A percentile compares a stretch with the other conserved stretches of the same genome.
These are phyloP conservation scores for Tetragnatha versicolor DNA, from an alignment of 1,140 invertebrate species.

Conservation along the genomic window DNA sequence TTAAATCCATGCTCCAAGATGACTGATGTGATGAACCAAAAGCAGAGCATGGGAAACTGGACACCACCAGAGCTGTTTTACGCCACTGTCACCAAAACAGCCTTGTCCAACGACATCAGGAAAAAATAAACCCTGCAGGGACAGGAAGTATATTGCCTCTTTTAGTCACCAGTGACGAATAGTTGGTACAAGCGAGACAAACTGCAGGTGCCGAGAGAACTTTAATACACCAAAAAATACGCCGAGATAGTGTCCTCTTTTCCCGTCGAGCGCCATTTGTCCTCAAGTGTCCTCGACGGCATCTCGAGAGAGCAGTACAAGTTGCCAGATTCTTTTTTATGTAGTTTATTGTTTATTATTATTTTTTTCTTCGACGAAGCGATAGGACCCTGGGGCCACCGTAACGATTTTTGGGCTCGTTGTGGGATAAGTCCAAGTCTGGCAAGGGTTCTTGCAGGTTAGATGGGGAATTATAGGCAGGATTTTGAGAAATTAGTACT, in stretches of 20 bases:
- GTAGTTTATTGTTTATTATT: too few relatives aligned
- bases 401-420: too few relatives aligned
- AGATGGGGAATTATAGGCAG: too few relatives aligned
- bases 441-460: too few relatives aligned
- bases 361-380: too few relatives aligned
- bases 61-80: too few relatives aligned
- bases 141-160: not conserved
- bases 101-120: not conserved
- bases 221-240: not conserved
- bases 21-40: too few relatives aligned
- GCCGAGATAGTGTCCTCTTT: not conserved
- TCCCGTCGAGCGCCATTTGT: not conserved
- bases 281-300: not conserved
- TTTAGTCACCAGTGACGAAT: slow-evolving; percentile 14
- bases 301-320: not conserved
- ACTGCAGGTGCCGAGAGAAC: slow-evolving; percentile 3
- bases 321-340: not conserved
- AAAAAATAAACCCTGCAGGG: not conserved
- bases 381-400: too few relatives aligned
- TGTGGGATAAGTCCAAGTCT: too few relatives aligned
- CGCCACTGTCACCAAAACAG: not conserved
- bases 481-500: too few relatives aligned
- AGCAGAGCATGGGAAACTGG: too few relatives aligned
- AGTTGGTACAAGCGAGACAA: not conserved
- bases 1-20: too few relatives aligned